Base-by-base conservation (phyloP, 2,888 invertebrate genomes). In the Spilosoma lubricipeda region DNA sequence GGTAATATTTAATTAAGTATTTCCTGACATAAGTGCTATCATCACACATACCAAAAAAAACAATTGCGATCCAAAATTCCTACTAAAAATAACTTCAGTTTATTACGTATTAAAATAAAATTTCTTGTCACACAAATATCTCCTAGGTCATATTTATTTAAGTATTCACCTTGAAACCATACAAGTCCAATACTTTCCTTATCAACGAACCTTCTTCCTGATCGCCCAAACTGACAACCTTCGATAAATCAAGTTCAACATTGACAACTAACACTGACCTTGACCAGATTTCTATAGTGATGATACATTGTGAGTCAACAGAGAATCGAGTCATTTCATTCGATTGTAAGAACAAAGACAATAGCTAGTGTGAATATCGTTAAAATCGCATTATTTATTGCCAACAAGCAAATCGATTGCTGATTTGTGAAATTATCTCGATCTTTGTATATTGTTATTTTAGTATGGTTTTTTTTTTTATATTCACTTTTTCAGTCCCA, bases 281-380 rank as follows among this genome's bases (percentile, higher is more conserved):
- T 88, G 88, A 87, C 86, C 86, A 77, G 73, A 72, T 81, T 79
- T 74, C 78, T 69, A 79, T 72, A 59, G 48, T 70, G 76, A 81
- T 87, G 87, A 87, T 72, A 84, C 82, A 84, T 71, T 76, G 77
- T 72, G 63, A 63, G 30, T 63, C 30, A 59, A 59, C 59, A 30
- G 63, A 30, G 63, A 63, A 70, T 70, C 27, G 63, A 64, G 20
- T 52, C 33, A 69, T 48, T 48, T 64, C 13, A 48, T 63, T 66
- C 66, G 52, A 72, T 68, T 63, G 27, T 48, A 39, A 68, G 13
- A 68, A 7, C 36, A 64, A 23, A 30, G 67, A 30, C 30, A 42
- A 67, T 39, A 23, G n/a, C 27, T 27, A 59, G n/a, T 59, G 30
- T 30, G 15, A 63, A 63, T 63, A 63, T 18, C 27, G 4, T 63